These are phyloP conservation scores for Cichlasoma orientale DNA, from an alignment of 2,797 vertebrate species.

Conservation along the genomic window DNA sequence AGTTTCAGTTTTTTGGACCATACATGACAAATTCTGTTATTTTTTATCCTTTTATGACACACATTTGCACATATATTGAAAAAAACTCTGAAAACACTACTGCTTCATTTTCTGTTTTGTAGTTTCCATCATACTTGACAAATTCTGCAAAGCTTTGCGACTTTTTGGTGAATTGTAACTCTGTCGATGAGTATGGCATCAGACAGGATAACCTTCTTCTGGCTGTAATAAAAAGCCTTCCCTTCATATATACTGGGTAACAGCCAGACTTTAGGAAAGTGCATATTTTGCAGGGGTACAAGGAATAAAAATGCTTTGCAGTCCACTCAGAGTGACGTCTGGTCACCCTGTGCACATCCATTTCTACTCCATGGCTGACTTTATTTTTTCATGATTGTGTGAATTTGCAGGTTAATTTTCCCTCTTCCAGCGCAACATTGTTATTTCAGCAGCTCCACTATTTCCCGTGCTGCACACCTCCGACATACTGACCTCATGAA, in stretches of 20 bases:
- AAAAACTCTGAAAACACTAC: not conserved
- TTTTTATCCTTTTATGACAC: too few species aligned
- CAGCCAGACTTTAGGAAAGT: not conserved
- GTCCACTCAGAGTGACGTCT: too few species aligned
- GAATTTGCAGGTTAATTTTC: not conserved
- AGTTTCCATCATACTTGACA: not conserved
- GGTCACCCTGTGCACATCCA: not conserved
- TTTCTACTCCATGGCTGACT: not conserved
- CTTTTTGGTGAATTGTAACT: not conserved
- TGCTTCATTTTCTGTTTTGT: not conserved
- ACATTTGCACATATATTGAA: too few species aligned
- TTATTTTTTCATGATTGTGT: not conserved
- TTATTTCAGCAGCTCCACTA: not conserved
- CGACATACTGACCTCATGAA: conserved; percentile 16
- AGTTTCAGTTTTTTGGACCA: not conserved
- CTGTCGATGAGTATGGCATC: not conserved
- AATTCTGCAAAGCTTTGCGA: not conserved
- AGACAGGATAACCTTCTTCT: not conserved
- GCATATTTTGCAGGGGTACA: not conserved
- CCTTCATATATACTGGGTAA: not conserved
- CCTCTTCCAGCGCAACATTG: not conserved
- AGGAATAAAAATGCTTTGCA: too few species aligned
- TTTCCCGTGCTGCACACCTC: not conserved
- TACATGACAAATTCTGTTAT: not conserved
- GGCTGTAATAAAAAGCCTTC: not conserved